Evolutionary conservation across 2,797 vertebrate genomes (phyloP), one percentile per base, ranked within the genome.

Genomic region (Leuciscus waleckii): DNA sequence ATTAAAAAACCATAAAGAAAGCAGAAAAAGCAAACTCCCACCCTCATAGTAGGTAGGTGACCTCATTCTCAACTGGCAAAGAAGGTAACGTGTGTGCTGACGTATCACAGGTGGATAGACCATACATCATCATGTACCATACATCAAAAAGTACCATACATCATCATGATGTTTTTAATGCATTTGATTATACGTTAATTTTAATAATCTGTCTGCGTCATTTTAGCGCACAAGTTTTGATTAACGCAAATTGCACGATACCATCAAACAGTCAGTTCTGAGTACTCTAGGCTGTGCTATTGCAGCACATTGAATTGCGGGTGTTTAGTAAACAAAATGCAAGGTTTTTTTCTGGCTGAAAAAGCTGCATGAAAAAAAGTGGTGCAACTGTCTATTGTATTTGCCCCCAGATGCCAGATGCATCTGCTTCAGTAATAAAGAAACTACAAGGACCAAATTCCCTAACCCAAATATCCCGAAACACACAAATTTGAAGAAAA

Each of bases 1-100:
- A 88, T 89, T 87, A 82, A 89, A 89, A 86, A 84, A 76, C 68
- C 54, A 88, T 88, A 87, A 86, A 81, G 58, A 85, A 90, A 85
- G 84, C 74, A 82, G 46, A 67, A 84, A 83, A 54, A 37, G 56
- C 21, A 32, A 76, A 41, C 49, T 29, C 26, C 39, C 35, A 81
- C 58, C 29, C 26, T 83, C 23, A 69, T 37, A 21, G 43, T 54
- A 73, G 39, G 43, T 84, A 73, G 51, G 43, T 84, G 86, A 87
- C 82, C 78, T 87, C 82, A 87, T 81, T 84, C 46, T 29, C 5
- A 23, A 32, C 79, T 32, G 63, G 3, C 56, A 49, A 77, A 43
- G 51, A 73, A 61, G 21, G 69, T 43, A n/a, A 54, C 19, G 49
- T 43, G 32, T 54, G 37, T 69, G 19, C 41, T 65, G 54, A 65